phyloP scores from a whole-genome alignment of 2,113 vertebrate species.

The Mellivora capensis region DNA sequence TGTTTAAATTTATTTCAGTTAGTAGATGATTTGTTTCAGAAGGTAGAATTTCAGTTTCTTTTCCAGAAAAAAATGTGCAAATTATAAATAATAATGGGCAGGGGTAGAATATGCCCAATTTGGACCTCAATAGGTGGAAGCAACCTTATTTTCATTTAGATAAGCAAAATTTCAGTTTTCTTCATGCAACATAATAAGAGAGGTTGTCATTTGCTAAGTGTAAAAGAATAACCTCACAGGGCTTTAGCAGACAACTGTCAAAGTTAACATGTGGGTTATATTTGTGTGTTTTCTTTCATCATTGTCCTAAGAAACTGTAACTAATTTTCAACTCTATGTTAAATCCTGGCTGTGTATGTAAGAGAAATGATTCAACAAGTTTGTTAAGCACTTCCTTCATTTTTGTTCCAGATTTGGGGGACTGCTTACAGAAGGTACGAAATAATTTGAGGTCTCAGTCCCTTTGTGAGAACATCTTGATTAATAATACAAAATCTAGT shows the following conservation, averaged over 20 bases:
- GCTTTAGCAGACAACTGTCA: conserved; percentile 75
- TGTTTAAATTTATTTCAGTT: conserved; percentile 68
- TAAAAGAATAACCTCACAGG: conserved; percentile 73
- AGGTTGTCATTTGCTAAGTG: conserved; percentile 73
- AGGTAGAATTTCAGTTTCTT: conserved; percentile 60
- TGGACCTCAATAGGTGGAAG: conserved; percentile 43
- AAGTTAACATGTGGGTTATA: conserved; percentile 79
- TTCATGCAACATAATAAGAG: conserved; percentile 73
- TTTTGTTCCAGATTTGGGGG: conserved; percentile 10
- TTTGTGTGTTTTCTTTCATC: conserved; percentile 76
- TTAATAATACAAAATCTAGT: neutral
- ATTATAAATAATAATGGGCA: neutral
- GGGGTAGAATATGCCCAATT: neutral
- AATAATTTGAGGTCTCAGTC: neutral
- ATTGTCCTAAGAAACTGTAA: conserved; percentile 76
- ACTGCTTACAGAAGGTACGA: neutral
- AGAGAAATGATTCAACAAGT: neutral
- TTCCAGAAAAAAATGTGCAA: conserved; percentile 48
- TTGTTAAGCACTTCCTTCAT: conserved; percentile 18
- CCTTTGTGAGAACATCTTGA: neutral
- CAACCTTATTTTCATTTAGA: conserved; percentile 20
- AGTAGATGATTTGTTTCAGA: conserved; percentile 52
- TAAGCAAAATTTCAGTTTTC: conserved; percentile 60
- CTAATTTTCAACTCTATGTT: conserved; percentile 78
- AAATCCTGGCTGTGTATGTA: conserved; percentile 28